Evolutionary conservation across 2,113 vertebrate species (phyloP).

Genomic region (Ceyx margarethae): DNA sequence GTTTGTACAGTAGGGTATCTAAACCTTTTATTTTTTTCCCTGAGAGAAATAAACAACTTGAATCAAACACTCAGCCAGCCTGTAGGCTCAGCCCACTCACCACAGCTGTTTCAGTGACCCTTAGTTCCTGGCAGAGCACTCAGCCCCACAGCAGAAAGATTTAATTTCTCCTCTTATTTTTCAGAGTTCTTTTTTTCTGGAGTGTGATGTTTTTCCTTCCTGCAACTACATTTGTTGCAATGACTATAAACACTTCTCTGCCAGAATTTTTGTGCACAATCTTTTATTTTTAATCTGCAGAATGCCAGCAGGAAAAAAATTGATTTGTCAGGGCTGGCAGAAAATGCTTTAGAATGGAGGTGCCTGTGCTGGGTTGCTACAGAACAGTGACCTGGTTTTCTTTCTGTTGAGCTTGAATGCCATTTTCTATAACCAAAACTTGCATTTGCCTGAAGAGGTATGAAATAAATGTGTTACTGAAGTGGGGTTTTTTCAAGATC

Average conservation of each 20-base stretch:
- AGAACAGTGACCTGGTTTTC: neutral
- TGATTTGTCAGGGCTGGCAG: neutral
- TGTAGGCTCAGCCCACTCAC: neutral
- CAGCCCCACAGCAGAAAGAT: neutral
- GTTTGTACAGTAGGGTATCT: neutral
- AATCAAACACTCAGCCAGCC: neutral
- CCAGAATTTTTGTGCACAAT: neutral
- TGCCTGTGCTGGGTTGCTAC: neutral
- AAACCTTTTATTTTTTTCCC: neutral
- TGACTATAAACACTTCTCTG: neutral
- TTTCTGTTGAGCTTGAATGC: neutral
- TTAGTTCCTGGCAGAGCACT: neutral
- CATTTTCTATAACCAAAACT: neutral
- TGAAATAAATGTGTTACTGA: neutral
- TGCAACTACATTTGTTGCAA: neutral
- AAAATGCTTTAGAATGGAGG: neutral
- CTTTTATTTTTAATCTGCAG: constrained; percentile 5
- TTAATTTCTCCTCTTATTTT: neutral
- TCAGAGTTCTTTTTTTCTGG: neutral
- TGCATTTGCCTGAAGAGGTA: neutral
- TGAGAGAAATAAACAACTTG: neutral
- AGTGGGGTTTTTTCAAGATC: neutral
- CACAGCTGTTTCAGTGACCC: neutral
- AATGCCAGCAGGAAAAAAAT: constrained; percentile 4
- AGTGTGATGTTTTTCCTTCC: neutral